Conservation (phyloP, 2,797 vertebrate species). For the Lophius americanus region DNA sequence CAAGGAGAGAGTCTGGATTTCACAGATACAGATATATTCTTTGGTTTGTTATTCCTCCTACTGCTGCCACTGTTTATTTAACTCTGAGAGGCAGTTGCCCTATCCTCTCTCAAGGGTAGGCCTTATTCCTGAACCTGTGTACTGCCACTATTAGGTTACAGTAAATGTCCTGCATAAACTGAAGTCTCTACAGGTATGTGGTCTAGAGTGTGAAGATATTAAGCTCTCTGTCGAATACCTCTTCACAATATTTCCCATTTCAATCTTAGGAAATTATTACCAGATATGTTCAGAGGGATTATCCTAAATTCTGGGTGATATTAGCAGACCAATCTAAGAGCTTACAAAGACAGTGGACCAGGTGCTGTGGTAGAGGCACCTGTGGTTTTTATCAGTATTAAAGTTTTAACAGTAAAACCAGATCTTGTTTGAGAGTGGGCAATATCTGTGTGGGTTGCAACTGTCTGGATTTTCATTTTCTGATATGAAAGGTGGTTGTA, state of each 20-base stretch:
- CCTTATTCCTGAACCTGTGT: constrained; percentile 51
- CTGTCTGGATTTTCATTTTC: background rate
- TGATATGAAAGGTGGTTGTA: background rate
- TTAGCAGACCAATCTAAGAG: constrained; percentile 26
- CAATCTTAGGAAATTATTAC: constrained; percentile 46
- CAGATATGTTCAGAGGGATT: constrained; percentile 36
- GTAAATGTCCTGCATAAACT: constrained; percentile 48
- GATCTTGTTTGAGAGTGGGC: constrained; percentile 14
- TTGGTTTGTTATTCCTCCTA: constrained; percentile 65
- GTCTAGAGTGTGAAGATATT: constrained; percentile 27
- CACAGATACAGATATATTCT: constrained; percentile 67
- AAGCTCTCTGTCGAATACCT: constrained; percentile 37
- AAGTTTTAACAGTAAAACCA: constrained; percentile 40
- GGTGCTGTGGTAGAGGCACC: constrained; percentile 18
- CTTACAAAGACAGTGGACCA: constrained; percentile 16
- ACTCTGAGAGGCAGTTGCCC: constrained; percentile 47
- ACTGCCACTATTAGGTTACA: constrained; percentile 50
- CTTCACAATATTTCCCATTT: constrained; percentile 27
- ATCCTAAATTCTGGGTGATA: constrained; percentile 18
- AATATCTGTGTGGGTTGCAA: background rate
- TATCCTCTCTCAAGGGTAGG: constrained; percentile 45
- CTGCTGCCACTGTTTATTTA: constrained; percentile 70
- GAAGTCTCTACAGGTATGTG: constrained; percentile 27
- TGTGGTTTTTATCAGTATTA: constrained; percentile 13
- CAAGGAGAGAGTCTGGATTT: constrained; percentile 85